Evolutionary conservation across 1,140 invertebrate genomes (phyloP), one percentile per base, ranked within the genome.

Genomic region (Metaphire vulgaris): DNA sequence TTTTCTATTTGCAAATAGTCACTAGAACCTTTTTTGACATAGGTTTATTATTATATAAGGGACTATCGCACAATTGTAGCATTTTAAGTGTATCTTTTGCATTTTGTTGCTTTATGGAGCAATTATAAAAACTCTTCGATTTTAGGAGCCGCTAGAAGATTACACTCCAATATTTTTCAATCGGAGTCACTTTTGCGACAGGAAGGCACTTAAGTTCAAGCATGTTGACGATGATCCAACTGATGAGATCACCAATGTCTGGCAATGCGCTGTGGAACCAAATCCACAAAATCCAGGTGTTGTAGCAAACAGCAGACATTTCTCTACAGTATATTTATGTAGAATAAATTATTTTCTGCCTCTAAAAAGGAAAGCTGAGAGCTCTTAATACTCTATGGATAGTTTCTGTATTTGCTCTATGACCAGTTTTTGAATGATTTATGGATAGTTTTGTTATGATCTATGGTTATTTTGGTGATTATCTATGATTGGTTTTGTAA

Each of bases 221-320:
- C 64, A 69, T 33, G 28, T 26, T 16, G 71, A 79, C 16, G 81
- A 84, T 64, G 79, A 82, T 64, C 82, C 83, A 0, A 74, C 76
- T 33, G 82, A 84, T 76, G 75, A 82, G 15, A 33, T 76, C 0
- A 83, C 83, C 0, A 83, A 88, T 81, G 86, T 89, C 2, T 89
- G 88, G 88, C 80, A 83, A 72, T 87, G 87, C 80, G 84, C 82
- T 0, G 88, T 89, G 81, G 87, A 88, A 78, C 88, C 88, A 2
- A 76, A 83, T 72, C 72, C 80, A 0, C 69, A 83, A 31, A 77
- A 82, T 74, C 77, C 81, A 64, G 80, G 82, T 77, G 78, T 79
- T 16, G 66, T n/a, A n/a, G n/a, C n/a, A n/a, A n/a, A n/a, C n/a
- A n/a, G n/a, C n/a, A n/a, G 26, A 1, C n/a, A n/a, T n/a, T n/a